Conservation (phyloP, 2,797 vertebrate genomes). For the Botia kubotai region DNA sequence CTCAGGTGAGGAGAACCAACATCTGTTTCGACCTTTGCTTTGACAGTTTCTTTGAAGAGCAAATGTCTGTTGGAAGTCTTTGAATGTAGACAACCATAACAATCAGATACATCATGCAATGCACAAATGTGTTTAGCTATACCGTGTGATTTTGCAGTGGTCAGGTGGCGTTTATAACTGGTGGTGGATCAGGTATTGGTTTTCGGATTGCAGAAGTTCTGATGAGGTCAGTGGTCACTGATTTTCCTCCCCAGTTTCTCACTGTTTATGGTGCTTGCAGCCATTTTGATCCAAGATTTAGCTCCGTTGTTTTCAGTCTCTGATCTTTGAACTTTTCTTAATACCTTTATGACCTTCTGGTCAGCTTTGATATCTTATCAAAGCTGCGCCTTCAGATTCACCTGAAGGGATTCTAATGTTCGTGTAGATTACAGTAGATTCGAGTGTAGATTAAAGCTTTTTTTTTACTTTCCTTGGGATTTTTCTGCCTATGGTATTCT, state of each 20-base stretch:
- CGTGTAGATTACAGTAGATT: no score
- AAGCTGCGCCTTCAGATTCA: neutral
- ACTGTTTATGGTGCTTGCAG: neutral
- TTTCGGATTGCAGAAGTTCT: slow-evolving; percentile 93
- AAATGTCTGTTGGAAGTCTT: neutral
- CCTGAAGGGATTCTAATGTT: neutral
- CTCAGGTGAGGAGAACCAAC: slow-evolving; percentile 79
- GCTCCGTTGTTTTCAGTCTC: neutral
- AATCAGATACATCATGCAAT: neutral
- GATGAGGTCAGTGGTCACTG: slow-evolving; percentile 85
- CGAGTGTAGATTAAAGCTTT: neutral
- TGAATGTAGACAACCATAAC: neutral
- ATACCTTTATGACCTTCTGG: neutral
- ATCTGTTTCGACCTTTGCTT: neutral
- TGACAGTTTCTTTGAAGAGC: neutral
- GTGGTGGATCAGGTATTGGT: slow-evolving; percentile 95
- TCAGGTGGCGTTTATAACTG: slow-evolving; percentile 93
- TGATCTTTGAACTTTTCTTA: neutral
- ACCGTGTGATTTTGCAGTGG: slow-evolving; percentile 74
- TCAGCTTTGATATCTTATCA: no score
- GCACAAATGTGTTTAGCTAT: neutral
- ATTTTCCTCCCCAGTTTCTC: neutral
- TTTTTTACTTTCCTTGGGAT: neutral
- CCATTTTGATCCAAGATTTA: neutral
- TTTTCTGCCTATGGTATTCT: neutral